Evolutionary conservation across 2,888 invertebrate species (phyloP).

Genomic region (Lithodes maja): DNA sequence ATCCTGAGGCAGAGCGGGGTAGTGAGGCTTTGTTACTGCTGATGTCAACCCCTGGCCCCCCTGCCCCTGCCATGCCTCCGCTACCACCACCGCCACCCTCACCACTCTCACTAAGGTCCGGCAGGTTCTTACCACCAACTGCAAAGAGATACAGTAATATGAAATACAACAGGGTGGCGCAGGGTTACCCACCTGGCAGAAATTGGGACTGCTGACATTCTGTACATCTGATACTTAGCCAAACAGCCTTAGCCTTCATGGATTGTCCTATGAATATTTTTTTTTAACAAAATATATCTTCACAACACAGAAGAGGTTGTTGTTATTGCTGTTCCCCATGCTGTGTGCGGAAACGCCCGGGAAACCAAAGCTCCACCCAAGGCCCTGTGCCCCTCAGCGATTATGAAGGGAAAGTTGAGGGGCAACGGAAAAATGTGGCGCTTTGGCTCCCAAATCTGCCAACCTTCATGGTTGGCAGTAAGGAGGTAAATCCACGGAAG

Average conservation of each 20-base stretch:
- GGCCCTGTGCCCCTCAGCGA: no score
- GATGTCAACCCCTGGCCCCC: conserved; percentile 29
- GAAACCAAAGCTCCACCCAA: no score
- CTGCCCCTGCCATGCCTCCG: neutral
- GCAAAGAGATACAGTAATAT: neutral
- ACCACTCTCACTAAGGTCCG: conserved; percentile 49
- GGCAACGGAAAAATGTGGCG: no score
- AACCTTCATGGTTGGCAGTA: no score
- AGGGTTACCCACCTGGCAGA: neutral
- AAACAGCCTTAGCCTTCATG: neutral
- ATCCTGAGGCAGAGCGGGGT: conserved; percentile 69
- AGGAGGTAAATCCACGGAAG: no score
- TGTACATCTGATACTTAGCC: neutral
- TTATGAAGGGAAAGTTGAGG: no score
- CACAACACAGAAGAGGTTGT: no score
- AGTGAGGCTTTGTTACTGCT: conserved; percentile 64
- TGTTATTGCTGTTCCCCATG: no score
- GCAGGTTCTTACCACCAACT: conserved; percentile 58
- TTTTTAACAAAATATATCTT: no score
- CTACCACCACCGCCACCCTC: neutral
- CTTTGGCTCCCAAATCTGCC: no score
- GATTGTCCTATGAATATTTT: no score
- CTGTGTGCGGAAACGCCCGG: no score
- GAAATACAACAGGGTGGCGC: neutral
- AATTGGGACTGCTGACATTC: neutral